Conservation (phyloP, 2,113 vertebrate species). For the Hydrolagus affinis region DNA sequence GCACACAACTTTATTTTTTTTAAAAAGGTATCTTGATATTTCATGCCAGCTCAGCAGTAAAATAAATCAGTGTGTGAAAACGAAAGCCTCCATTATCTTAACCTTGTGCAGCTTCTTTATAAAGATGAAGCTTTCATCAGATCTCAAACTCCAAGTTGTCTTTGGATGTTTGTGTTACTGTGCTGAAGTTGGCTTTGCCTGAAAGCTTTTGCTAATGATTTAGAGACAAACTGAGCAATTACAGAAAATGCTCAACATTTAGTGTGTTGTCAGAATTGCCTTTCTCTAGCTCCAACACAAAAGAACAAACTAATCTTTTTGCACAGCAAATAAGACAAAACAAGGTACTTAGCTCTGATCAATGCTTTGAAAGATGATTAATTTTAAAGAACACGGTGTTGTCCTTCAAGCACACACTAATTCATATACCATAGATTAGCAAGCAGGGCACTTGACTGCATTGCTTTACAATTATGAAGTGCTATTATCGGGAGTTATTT, state of each 20-base stretch:
- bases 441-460: neutral
- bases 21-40: no score
- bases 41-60: no score
- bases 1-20: no score
- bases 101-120: conserved; percentile 32
- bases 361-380: conserved; percentile 42
- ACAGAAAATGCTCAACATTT: conserved; percentile 68
- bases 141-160: conserved; percentile 49
- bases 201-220: conserved; percentile 64
- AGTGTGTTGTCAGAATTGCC: conserved; percentile 57
- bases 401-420: neutral
- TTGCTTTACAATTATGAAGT: neutral
- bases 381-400: neutral
- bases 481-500: no score
- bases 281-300: conserved; percentile 47
- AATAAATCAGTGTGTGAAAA: no score
- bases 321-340: conserved; percentile 67
- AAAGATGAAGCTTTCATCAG: conserved; percentile 56
- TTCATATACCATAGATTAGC: neutral
- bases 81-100: neutral
- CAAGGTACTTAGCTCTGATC: conserved; percentile 53
- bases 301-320: conserved; percentile 43
- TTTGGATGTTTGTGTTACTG: conserved; percentile 45
- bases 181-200: conserved; percentile 61
- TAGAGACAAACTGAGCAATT: conserved; percentile 64